Evolutionary conservation across 1,140 invertebrate species (phyloP).

Genomic region (Ceratina calcarata): DNA sequence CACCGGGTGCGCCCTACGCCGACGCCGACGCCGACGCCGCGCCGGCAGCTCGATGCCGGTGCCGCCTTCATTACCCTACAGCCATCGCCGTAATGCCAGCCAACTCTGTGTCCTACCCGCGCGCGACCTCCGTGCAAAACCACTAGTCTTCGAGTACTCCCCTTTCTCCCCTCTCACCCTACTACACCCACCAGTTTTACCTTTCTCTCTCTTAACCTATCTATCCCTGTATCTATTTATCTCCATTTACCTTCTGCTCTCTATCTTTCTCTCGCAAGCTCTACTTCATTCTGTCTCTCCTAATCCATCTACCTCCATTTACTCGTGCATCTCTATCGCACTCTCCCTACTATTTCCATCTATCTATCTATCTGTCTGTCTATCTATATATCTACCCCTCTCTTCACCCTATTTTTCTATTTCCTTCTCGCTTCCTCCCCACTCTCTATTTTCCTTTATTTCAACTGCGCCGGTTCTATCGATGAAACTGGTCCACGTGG

Average conservation of each 20-base stretch:
- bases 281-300: too few species aligned
- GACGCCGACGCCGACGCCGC: constrained; percentile 34
- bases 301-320: too few species aligned
- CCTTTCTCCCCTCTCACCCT: not conserved
- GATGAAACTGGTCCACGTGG: not conserved
- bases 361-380: too few species aligned
- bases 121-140: constrained; percentile 38
- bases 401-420: too few species aligned
- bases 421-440: not conserved
- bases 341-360: too few species aligned
- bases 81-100: constrained; percentile 51
- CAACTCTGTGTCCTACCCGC: constrained; percentile 23
- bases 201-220: not conserved
- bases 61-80: constrained; percentile 54
- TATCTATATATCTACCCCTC: not conserved
- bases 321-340: too few species aligned
- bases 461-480: constrained; percentile 15
- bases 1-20: constrained; percentile 48
- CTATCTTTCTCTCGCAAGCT: too few species aligned
- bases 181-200: too few species aligned
- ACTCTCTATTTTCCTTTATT: not conserved
- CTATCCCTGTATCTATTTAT: too few species aligned
- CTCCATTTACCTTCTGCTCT: too few species aligned
- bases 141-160: constrained; percentile 52
- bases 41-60: constrained; percentile 16